Percentiles rank a stretch among this genome's conserved stretches.
Evolutionary conservation across 2,797 vertebrate genomes (phyloP).

Genomic region (Prionace glauca): DNA sequence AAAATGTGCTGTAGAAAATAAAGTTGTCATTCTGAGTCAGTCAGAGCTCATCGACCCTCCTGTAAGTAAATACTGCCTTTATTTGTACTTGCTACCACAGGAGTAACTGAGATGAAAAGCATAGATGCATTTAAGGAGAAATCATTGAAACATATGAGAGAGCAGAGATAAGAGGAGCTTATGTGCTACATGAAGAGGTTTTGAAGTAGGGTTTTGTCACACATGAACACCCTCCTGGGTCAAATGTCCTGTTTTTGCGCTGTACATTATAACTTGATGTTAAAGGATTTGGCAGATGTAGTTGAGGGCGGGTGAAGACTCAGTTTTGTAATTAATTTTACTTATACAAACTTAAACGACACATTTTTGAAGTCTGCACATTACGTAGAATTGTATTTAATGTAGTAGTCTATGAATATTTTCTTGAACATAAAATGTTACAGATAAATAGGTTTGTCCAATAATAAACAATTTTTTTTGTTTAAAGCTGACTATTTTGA

Average conservation of each 20-base stretch:
- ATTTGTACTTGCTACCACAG: neutral
- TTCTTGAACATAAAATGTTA: neutral
- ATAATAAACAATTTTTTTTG: neutral
- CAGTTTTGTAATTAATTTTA: neutral
- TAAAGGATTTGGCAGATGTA: neutral
- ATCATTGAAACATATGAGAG: neutral
- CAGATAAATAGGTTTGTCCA: neutral
- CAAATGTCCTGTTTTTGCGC: neutral
- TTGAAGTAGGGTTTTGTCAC: neutral
- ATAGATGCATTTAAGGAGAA: too few species aligned
- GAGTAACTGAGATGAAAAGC: neutral
- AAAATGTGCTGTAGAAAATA: neutral
- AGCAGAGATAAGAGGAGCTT: neutral
- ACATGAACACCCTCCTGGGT: neutral
- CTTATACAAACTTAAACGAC: neutral
- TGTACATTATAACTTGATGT: neutral
- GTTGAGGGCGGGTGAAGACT: neutral
- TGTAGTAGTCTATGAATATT: neutral
- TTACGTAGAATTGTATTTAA: neutral
- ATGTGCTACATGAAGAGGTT: neutral
- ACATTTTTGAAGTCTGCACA: neutral
- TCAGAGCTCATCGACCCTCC: too few species aligned
- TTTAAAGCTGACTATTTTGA: neutral
- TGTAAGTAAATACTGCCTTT: too few species aligned
- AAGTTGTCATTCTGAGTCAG: neutral